Conservation (phyloP, 2,888 invertebrate species). For the Sturmia bella region DNA sequence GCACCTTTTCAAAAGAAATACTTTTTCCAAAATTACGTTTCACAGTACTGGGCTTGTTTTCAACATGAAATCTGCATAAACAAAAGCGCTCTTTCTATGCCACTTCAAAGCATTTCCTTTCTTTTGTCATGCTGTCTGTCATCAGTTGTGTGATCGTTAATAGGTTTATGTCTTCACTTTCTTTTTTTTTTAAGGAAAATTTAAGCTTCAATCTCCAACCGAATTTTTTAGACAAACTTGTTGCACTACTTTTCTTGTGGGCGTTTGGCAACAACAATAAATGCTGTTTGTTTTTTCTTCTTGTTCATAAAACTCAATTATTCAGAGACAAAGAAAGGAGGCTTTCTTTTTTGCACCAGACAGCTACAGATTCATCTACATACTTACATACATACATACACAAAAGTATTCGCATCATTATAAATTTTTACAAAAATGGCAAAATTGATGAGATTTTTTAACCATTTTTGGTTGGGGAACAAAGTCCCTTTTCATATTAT, state of each 20-base stretch:
- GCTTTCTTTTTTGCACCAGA: constrained; percentile 26
- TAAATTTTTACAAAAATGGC: constrained; percentile 73
- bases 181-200: constrained; percentile 37
- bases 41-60: no score
- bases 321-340: constrained; percentile 51
- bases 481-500: constrained; percentile 49
- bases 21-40: no score
- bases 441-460: constrained; percentile 79
- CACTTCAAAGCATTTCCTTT: constrained; percentile 18
- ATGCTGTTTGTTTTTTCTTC: constrained; percentile 9
- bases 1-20: no score
- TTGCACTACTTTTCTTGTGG: constrained; percentile 61
- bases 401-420: constrained; percentile 38
- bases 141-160: constrained; percentile 58
- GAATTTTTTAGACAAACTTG: constrained; percentile 51
- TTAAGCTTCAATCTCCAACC: not conserved
- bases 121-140: constrained; percentile 55
- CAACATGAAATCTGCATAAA: no score
- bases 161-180: constrained; percentile 67
- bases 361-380: constrained; percentile 48
- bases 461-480: constrained; percentile 76
- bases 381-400: not conserved
- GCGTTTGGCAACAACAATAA: constrained; percentile 56
- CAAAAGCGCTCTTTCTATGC: not conserved
- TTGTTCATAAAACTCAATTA: constrained; percentile 42